Conservation (phyloP, 2,888 invertebrate species). For the Chironomus riparius region DNA sequence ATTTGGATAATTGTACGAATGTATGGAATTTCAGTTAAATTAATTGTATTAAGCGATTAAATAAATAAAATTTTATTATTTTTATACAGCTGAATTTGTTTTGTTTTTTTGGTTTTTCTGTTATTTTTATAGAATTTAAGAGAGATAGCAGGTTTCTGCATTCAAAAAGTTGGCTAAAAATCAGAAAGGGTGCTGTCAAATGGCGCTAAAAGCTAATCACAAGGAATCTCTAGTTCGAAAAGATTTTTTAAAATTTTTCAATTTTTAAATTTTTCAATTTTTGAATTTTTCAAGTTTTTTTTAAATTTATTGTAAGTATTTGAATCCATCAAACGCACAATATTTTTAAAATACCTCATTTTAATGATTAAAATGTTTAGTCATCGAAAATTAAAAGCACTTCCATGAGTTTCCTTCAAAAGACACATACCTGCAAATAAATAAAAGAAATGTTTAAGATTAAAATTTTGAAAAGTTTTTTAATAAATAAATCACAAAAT, state of each 20-base stretch:
- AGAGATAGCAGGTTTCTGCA: no score
- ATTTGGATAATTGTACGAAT: background rate
- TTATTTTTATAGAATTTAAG: background rate
- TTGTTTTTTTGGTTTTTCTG: background rate
- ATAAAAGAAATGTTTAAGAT: background rate
- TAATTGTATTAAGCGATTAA: conserved; percentile 15
- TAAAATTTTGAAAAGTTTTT: background rate
- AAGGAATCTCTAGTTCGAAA: no score
- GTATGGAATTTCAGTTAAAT: background rate
- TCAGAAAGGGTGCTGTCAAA: no score
- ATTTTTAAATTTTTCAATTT: background rate
- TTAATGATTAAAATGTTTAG: background rate
- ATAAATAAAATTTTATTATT: conserved; percentile 6
- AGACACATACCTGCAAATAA: background rate
- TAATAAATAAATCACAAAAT: background rate
- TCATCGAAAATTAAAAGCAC: background rate
- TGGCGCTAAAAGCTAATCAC: no score
- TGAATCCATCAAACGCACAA: no score
- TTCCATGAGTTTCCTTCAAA: no score
- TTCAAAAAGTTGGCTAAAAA: no score
- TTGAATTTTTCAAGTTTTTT: background rate
- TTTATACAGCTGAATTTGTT: background rate
- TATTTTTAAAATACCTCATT: background rate
- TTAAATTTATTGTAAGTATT: no score
- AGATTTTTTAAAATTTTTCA: no score